Evolutionary conservation across 2,888 invertebrate species (phyloP).

Genomic region (Pterostichus madidus): DNA sequence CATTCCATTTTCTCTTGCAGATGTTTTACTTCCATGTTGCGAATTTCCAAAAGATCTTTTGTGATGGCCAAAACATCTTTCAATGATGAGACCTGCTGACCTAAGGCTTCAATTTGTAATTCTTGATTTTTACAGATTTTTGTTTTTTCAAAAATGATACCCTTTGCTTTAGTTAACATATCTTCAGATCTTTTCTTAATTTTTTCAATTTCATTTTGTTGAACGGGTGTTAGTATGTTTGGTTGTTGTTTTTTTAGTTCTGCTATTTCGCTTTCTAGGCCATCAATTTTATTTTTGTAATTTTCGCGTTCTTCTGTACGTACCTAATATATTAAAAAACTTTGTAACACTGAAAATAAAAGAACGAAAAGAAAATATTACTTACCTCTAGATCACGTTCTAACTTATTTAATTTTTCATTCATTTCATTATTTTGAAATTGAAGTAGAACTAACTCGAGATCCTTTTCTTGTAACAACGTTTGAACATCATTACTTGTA

Average conservation of each 20-base stretch:
- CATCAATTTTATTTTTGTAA: conserved; percentile 75
- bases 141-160: conserved; percentile 87
- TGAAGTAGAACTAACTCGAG: conserved; percentile 13
- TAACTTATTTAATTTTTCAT: conserved; percentile 39
- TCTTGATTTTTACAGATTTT: conserved; percentile 89
- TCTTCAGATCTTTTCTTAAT: conserved; percentile 77
- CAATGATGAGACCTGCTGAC: conserved; percentile 85
- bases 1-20: conserved; percentile 84
- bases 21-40: conserved; percentile 89
- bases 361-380: neutral
- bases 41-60: conserved; percentile 88
- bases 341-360: neutral
- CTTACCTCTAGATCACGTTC: conserved; percentile 58
- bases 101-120: conserved; percentile 86
- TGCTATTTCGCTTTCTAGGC: conserved; percentile 73
- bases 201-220: conserved; percentile 72
- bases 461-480: conserved; percentile 1
- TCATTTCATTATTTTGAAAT: conserved; percentile 36
- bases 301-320: conserved; percentile 80
- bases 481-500: conserved; percentile 17
- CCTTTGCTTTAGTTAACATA: conserved; percentile 83
- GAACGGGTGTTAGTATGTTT: conserved; percentile 71
- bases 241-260: conserved; percentile 72
- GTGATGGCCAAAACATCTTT: conserved; percentile 91
- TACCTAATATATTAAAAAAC: conserved; percentile 73